Evolutionary conservation across 1,140 invertebrate species (phyloP).

Genomic region (Zaprionus capensis): DNA sequence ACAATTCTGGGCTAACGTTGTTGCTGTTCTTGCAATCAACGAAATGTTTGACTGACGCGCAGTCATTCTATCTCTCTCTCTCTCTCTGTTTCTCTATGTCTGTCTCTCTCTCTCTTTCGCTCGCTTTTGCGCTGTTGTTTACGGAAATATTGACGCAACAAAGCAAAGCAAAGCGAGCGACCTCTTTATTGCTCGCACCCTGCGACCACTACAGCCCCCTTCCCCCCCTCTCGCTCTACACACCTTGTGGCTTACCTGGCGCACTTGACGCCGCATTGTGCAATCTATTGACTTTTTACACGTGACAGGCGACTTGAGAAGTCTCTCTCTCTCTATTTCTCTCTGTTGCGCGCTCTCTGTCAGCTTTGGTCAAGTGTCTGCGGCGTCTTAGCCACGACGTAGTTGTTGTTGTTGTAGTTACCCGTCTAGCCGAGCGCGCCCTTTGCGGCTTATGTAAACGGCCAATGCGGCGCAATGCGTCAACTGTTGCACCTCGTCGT

Average conservation of each 20-base stretch:
- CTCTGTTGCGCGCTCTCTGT: constrained; percentile 20
- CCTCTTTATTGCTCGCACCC: constrained; percentile 61
- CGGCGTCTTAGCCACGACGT: constrained; percentile 36
- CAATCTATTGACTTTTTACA: constrained; percentile 82
- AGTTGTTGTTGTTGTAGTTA: constrained; percentile 35
- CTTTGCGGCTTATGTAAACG: constrained; percentile 39
- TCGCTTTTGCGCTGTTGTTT: constrained; percentile 47
- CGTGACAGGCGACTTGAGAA: constrained; percentile 70
- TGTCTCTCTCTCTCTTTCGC: constrained; percentile 10
- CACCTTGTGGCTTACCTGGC: constrained; percentile 2
- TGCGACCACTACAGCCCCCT: constrained; percentile 4
- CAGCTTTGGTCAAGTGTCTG: constrained; percentile 60
- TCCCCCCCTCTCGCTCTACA: background rate
- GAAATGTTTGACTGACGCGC: constrained; percentile 40
- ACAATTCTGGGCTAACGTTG: constrained; percentile 16
- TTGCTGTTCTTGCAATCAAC: constrained; percentile 44
- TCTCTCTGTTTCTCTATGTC: constrained; percentile 3
- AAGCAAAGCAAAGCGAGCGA: constrained; percentile 63
- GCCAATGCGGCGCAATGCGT: background rate
- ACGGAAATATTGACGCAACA: constrained; percentile 74
- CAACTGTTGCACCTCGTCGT: constrained; percentile 28
- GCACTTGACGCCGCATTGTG: constrained; percentile 77
- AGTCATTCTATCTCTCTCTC: constrained; percentile 20
- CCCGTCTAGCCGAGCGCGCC: constrained; percentile 15
- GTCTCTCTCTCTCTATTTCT: background rate